These are phyloP conservation scores for Amphiprion percula DNA, from an alignment of 2,113 vertebrate genomes.

Conservation along the genomic window DNA sequence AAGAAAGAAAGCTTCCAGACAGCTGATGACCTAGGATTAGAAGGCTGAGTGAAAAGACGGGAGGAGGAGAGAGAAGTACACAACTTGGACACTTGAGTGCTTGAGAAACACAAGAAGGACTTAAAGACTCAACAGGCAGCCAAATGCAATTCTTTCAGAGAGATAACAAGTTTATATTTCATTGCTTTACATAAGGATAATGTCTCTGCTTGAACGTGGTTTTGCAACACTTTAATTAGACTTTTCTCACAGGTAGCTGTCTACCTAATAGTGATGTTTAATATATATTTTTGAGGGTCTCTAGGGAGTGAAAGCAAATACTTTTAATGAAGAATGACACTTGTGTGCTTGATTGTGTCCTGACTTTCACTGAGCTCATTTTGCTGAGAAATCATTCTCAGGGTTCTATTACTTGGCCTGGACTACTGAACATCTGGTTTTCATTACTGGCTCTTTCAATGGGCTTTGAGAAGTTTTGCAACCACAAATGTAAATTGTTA, in stretches of 20 bases:
- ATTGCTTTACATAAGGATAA: background rate
- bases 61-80: background rate
- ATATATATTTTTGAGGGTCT: background rate
- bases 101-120: background rate
- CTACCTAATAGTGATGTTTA: too few relatives aligned
- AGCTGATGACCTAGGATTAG: background rate
- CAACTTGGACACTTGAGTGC: background rate
- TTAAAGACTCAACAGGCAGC: background rate
- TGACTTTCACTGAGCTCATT: background rate
- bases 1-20: background rate
- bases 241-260: background rate
- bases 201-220: background rate
- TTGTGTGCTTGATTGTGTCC: background rate
- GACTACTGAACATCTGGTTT: slow-evolving; percentile 48
- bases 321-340: background rate
- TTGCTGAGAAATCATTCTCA: slow-evolving; percentile 13
- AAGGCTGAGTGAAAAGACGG: background rate
- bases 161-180: background rate
- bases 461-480: slow-evolving; percentile 24
- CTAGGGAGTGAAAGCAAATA: background rate
- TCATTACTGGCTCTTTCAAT: slow-evolving; percentile 26
- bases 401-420: background rate
- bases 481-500: slow-evolving; percentile 6
- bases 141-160: background rate
- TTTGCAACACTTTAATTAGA: background rate